Percentiles rank a stretch among this genome's conserved stretches.
phyloP scores from a whole-genome alignment of 2,113 vertebrate genomes.

The Urocolius indicus region DNA sequence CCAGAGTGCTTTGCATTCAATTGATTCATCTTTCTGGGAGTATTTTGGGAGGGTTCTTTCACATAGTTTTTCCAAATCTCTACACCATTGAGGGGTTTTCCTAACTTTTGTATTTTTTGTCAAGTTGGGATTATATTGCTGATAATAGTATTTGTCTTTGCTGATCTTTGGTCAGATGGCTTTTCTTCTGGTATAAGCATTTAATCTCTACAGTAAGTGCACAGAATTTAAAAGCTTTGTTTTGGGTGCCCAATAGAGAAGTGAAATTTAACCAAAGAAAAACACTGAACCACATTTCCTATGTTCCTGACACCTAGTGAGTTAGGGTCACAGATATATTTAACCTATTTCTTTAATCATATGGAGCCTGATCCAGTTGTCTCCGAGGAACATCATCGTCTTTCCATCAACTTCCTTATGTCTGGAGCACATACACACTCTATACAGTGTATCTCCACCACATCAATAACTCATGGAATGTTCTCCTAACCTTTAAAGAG shows the following conservation, averaged over 20 bases:
- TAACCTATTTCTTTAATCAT: background rate
- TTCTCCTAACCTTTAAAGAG: background rate
- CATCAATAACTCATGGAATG: constrained; percentile 5
- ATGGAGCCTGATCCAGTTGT: background rate
- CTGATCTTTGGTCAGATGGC: background rate
- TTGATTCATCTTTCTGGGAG: background rate
- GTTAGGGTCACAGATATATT: background rate
- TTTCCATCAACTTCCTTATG: background rate
- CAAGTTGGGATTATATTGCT: background rate
- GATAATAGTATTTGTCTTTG: background rate
- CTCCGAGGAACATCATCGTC: background rate
- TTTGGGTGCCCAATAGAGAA: background rate
- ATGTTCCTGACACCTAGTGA: background rate
- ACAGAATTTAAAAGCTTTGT: background rate
- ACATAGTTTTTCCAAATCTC: background rate
- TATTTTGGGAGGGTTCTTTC: background rate
- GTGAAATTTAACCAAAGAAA: background rate
- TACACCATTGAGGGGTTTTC: background rate
- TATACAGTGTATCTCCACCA: background rate
- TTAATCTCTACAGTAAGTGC: background rate
- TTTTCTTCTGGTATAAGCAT: background rate
- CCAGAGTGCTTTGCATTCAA: background rate
- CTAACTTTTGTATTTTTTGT: background rate
- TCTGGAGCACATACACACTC: background rate
- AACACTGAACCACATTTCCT: background rate